These are phyloP conservation scores for Criorhina ranunculi DNA, from an alignment of 2,888 invertebrate species.

Conservation along the genomic window DNA sequence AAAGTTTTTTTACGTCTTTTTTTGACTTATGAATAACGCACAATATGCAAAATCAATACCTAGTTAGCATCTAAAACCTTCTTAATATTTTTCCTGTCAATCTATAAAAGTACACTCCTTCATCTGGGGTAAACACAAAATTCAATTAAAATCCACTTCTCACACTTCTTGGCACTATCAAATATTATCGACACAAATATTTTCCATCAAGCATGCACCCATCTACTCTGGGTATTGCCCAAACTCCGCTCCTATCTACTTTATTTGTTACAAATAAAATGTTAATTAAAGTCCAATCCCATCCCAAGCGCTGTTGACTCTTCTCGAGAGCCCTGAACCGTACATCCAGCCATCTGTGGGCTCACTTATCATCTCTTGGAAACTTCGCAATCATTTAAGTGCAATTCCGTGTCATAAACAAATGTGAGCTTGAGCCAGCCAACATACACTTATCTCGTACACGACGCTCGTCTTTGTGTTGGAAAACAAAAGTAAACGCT, in stretches of 20 bases:
- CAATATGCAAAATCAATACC: too few relatives aligned
- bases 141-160: conserved; percentile 16
- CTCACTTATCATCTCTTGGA: conserved; percentile 52
- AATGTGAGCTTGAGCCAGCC: conserved; percentile 58
- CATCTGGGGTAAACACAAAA: conserved; percentile 15
- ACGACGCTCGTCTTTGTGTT: conserved; percentile 18
- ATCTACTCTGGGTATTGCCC: conserved; percentile 14
- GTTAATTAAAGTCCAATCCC: conserved; percentile 57
- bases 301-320: conserved; percentile 40
- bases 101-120: neutral
- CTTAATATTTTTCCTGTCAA: neutral
- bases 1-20: too few relatives aligned
- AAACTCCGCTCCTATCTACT: conserved; percentile 1
- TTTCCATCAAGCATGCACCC: neutral
- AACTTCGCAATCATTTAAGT: conserved; percentile 72
- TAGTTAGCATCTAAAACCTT: too few relatives aligned
- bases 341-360: conserved; percentile 9
- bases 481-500: conserved; percentile 47
- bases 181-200: conserved; percentile 37
- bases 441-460: conserved; percentile 17
- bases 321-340: conserved; percentile 47
- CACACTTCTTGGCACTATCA: neutral
- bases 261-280: conserved; percentile 57
- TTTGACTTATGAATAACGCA: too few relatives aligned
- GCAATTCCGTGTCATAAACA: conserved; percentile 74